These are phyloP conservation scores for Lepidurus packardi DNA, from an alignment of 1,140 invertebrate species.

Conservation along the genomic window DNA sequence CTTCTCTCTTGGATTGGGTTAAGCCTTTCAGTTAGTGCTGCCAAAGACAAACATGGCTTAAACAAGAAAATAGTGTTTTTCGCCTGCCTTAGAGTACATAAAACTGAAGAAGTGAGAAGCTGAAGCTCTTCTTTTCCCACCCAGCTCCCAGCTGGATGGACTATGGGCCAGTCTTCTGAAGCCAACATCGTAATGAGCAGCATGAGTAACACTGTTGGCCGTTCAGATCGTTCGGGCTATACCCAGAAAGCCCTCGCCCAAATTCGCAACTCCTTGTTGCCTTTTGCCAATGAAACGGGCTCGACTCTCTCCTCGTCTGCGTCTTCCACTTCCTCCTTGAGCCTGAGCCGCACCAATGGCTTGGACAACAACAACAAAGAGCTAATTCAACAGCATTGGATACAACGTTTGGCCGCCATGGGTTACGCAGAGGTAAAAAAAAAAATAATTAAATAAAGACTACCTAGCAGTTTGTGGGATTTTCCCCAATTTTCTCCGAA, in stretches of 20 bases:
- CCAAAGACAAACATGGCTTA: too few relatives aligned
- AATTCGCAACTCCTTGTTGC: conserved; percentile 75
- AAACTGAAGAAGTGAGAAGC: neutral
- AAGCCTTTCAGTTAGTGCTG: too few relatives aligned
- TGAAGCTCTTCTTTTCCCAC: neutral
- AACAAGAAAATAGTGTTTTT: neutral
- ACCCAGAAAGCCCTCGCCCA: conserved; percentile 80
- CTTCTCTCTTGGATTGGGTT: too few relatives aligned
- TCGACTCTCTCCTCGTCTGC: conserved; percentile 15
- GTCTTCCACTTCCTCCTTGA: neutral
- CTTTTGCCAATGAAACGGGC: conserved; percentile 60
- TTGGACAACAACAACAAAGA: conserved; percentile 32
- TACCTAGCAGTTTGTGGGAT: neutral
- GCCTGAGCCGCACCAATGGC: conserved; percentile 26
- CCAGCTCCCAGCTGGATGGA: conserved; percentile 21
- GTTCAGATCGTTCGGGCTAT: conserved; percentile 57
- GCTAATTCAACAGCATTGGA: conserved; percentile 35
- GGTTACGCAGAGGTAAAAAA: conserved; percentile 43
- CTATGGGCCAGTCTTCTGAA: conserved; percentile 30
- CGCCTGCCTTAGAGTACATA: too few relatives aligned
- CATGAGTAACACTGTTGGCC: conserved; percentile 35
- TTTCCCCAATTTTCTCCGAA: neutral
- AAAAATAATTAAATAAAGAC: neutral
- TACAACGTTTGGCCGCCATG: conserved; percentile 39
- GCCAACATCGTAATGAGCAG: conserved; percentile 30